A percentile compares a stretch with the other conserved stretches of the same genome.
phyloP scores from a whole-genome alignment of 2,113 vertebrate species.

The Echinops telfairi region DNA sequence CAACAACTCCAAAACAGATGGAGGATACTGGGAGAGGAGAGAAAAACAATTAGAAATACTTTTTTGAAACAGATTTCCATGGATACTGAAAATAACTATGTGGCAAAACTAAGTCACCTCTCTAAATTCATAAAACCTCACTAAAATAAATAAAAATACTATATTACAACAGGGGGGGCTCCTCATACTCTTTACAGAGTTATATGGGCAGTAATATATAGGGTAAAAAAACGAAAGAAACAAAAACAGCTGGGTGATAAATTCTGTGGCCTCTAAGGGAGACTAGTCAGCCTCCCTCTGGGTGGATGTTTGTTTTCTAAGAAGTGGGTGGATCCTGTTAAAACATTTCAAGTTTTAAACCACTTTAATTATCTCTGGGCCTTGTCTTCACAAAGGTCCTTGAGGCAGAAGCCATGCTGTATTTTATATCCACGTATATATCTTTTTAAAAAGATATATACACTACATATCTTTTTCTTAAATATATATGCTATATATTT shows the following conservation, averaged over 20 bases:
- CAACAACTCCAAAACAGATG: not conserved
- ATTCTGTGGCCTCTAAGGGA: not conserved
- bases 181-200: not conserved
- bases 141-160: not conserved
- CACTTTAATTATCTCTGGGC: conserved; percentile 21
- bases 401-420: not conserved
- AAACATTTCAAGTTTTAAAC: conserved; percentile 42
- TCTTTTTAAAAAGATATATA: no score
- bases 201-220: not conserved
- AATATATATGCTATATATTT: not conserved
- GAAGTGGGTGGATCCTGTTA: not conserved
- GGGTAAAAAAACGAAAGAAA: not conserved
- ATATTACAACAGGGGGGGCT: not conserved
- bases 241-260: not conserved
- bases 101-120: conserved; percentile 11
- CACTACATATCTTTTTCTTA: no score
- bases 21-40: not conserved
- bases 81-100: not conserved
- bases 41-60: not conserved
- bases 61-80: not conserved
- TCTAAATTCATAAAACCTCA: not conserved
- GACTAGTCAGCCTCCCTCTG: not conserved
- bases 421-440: no score
- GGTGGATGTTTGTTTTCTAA: conserved; percentile 41
- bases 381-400: conserved; percentile 6